Percentiles rank a stretch among this genome's conserved stretches.
Evolutionary conservation across 2,113 vertebrate species (phyloP).

Genomic region (Coturnix japonica): DNA sequence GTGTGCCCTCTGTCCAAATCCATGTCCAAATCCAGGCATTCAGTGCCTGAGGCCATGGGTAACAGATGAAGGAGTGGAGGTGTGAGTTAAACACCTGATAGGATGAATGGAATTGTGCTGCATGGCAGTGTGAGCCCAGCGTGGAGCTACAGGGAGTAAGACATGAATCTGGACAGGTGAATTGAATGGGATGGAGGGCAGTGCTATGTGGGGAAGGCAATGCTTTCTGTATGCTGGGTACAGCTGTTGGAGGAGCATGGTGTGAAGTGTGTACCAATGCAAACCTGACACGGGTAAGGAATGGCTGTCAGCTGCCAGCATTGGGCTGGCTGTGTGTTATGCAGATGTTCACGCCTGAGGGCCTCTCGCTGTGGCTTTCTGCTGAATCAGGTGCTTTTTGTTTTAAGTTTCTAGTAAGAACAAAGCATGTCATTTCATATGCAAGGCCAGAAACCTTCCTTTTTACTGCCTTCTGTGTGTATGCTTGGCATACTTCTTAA

Average conservation of each 20-base stretch:
- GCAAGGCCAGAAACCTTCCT: neutral
- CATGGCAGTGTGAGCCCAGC: neutral
- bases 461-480: neutral
- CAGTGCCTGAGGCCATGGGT: neutral
- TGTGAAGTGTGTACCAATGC: neutral
- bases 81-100: neutral
- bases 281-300: neutral
- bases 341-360: neutral
- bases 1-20: neutral
- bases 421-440: neutral
- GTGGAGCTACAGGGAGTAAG: rapidly evolving
- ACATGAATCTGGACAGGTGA: neutral
- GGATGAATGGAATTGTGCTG: neutral
- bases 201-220: neutral
- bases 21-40: neutral
- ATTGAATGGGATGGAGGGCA: neutral
- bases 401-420: neutral
- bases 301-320: rapidly evolving
- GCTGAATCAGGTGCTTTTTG: neutral
- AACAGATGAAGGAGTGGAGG: neutral
- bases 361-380: neutral
- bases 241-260: neutral
- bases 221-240: neutral
- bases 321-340: neutral
- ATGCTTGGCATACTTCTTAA: neutral